Base-by-base conservation (phyloP, 2,113 vertebrate genomes). In the Marcusenius ussheri region DNA sequence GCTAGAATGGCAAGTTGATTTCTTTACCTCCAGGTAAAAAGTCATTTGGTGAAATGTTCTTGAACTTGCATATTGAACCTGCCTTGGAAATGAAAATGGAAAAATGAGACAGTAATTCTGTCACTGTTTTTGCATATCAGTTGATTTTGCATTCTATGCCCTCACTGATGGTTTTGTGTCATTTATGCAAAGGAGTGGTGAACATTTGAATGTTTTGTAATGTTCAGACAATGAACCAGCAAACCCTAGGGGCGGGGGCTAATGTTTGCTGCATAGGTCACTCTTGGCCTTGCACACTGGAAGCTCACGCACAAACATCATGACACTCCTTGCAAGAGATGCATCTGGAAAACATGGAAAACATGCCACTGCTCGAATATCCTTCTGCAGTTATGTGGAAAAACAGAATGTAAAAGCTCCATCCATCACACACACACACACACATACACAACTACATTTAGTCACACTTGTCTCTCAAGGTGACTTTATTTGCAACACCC, bases 401-500 rank as follows among this genome's bases (percentile, higher is more conserved):
- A 56, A 53, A 39, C 24, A 47, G 15, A 56, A 56, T 27, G 13
- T 42, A 87, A 53, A 31, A 56, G 15, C 74, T 39, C 2, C 39
- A 11, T 39, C 9, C 3, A 10, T 21, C 39, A 46, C 46, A 49
- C 83, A 85, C 83, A 27, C 47, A 86, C 84, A 4, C 1, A n/a
- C 45, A 31, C 21, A n/a, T 0, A 27, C 58, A 66, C n/a, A 70
- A 31, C 62, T 31, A 31, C 62, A 70, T 70, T 70, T 70, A 70
- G 47, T 50, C 84, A 49, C 13, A 27, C 49, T 62, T 51, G 84
- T 50, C 84, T 51, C 47, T 15, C 47, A 50, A 49, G 45, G n/a
- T 86, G 46, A 24, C n/a, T 27, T 86, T 47, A 49, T 39, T 87
- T 87, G 50, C 13, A 53, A 87, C 85, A 87, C 85, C 85, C 85